Conservation (phyloP, 2,888 invertebrate genomes). For the Hemistola chrysoprasaria region DNA sequence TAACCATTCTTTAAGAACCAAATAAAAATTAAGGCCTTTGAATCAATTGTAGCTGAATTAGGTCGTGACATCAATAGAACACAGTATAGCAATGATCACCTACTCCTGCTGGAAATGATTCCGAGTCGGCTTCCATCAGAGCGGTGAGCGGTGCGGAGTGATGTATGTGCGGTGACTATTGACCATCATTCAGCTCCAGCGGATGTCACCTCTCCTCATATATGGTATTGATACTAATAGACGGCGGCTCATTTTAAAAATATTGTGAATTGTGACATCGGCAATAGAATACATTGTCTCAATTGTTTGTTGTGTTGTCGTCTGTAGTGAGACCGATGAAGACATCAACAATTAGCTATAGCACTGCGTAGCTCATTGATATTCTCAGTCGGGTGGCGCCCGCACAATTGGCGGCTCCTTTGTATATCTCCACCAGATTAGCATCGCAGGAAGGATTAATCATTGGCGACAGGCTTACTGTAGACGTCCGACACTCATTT, state of each 20-base stretch:
- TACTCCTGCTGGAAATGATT: too few relatives aligned
- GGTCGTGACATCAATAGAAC: slow-evolving; percentile 9
- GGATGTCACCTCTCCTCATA: slow-evolving; percentile 19
- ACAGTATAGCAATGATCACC: slow-evolving; percentile 12
- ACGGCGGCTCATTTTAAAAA: slow-evolving; percentile 4
- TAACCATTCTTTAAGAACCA: slow-evolving; percentile 4
- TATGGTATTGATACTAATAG: slow-evolving; percentile 4
- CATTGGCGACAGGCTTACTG: slow-evolving; percentile 5
- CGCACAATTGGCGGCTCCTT: slow-evolving; percentile 23
- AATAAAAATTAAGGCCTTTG: slow-evolving; percentile 15
- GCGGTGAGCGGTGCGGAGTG: too few relatives aligned
- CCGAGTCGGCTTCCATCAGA: slow-evolving; percentile 15
- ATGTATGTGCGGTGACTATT: slow-evolving; percentile 2
- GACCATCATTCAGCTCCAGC: slow-evolving; percentile 6
- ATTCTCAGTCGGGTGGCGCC: slow-evolving; percentile 19
- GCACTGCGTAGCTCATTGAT: slow-evolving; percentile 15
- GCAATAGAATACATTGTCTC: slow-evolving; percentile 5
- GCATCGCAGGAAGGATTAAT: slow-evolving; percentile 7
- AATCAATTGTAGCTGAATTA: slow-evolving; percentile 12
- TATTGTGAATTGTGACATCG: slow-evolving; percentile 1
- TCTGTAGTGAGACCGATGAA: too few relatives aligned
- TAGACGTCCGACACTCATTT: neutral
- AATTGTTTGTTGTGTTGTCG: slow-evolving; percentile 6
- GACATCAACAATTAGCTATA: too few relatives aligned
- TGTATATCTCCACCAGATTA: slow-evolving; percentile 16